Evolutionary conservation across 2,113 vertebrate genomes (phyloP).

Genomic region (Pholis gunnellus): DNA sequence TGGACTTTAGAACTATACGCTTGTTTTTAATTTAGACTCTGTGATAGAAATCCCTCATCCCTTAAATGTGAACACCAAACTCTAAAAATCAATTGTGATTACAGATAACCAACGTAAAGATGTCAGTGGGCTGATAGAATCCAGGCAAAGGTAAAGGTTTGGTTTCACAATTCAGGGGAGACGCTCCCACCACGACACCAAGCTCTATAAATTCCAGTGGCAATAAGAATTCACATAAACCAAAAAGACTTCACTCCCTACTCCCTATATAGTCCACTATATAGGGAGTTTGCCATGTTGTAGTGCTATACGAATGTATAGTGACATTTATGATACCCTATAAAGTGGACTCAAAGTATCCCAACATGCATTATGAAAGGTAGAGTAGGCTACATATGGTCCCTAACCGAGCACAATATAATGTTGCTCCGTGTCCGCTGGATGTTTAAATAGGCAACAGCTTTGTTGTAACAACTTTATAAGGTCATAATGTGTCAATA

Average conservation of each 20-base stretch:
- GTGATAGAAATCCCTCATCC: neutral
- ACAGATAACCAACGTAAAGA: neutral
- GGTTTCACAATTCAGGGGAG: neutral
- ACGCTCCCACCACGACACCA: neutral
- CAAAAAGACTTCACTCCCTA: too few species aligned
- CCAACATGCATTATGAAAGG: neutral
- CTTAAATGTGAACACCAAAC: neutral
- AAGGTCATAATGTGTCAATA: neutral
- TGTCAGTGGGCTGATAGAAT: neutral
- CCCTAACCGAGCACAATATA: neutral
- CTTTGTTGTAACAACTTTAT: neutral
- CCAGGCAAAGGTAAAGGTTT: neutral
- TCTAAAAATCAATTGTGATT: neutral
- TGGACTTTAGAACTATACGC: neutral
- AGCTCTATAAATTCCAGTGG: neutral
- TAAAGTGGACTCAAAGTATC: neutral
- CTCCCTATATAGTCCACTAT: neutral
- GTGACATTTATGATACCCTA: neutral
- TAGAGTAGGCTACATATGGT: neutral
- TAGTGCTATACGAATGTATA: neutral
- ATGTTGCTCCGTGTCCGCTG: neutral
- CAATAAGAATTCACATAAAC: neutral
- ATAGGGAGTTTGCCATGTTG: neutral
- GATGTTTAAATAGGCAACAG: neutral
- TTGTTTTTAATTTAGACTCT: slow-evolving; percentile 1